Evolutionary conservation across 1,140 invertebrate species (phyloP), one percentile per base, ranked within the genome.

Genomic region (Phymastichus coffea): DNA sequence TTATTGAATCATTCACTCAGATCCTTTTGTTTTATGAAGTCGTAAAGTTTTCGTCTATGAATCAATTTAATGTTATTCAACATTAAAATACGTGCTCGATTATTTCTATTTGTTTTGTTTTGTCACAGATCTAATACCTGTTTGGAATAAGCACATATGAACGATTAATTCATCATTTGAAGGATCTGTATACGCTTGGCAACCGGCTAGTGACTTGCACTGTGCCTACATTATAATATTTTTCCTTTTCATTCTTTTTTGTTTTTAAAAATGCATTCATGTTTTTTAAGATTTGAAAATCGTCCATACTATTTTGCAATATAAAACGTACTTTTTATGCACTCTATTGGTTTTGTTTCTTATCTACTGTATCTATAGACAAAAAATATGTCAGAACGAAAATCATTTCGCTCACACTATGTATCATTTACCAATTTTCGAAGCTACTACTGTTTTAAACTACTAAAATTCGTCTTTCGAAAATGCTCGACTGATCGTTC

Each of bases 311-410:
- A 26, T 28, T 44, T 49, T 41, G 54, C 41, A 37, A 47, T 60
- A 60, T 43, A 60, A 60, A 60, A 60, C 43, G 49, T 60, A 48
- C 23, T 46, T 40, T 26, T 54, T 47, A 33, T 58, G 49, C 57
- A 47, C 22, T 43, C 28, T n/a, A n/a, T n/a, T n/a, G 46, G 22
- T 38, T 25, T 23, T 25, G 12, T 40, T 53, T 60, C 28, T 4
- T 19, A 53, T 4, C 30, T 54, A 54, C 40, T 41, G n/a, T 17
- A 37, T 60, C 23, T 41, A 51, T 17, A 61, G 28, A 61, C 55
- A 61, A 54, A 19, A 35, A 44, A n/a, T 20, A 22, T 58, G 47
- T 25, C 10, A 10, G 25, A 49, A 43, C 28, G 14, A 52, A 59
- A 22, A 19, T 12, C 22, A 14, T 40, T 53, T n/a, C n/a, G n/a